Base-by-base conservation (phyloP, 2,797 vertebrate genomes). In the Etheostoma nigrum region DNA sequence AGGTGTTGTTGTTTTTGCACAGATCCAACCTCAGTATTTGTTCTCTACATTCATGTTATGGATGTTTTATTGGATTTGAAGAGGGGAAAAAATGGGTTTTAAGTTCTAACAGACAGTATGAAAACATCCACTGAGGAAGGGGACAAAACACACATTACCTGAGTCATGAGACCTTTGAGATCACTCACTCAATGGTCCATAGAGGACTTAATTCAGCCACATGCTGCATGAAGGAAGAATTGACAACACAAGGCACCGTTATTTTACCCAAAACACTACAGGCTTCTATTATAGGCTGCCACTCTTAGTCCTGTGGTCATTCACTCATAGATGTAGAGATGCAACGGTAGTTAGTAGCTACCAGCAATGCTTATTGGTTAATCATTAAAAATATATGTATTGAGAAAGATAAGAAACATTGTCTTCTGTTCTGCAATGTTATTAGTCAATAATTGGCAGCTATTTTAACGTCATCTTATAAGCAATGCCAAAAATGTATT, bases 121-220 rank as follows among this genome's bases (percentile, higher is more conserved):
- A 72, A 33, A 58, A 55, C 53, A 53, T 58, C 23, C 15, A 33
- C 27, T n/a, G 47, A 65, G 6, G 12, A 15, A 3, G 52, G 18
- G 6, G 18, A 36, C 36, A 58, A 64, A 71, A n/a, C 60, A 44
- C 33, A 72, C 45, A 72, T 79, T 52, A 58, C 33, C 42, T 55
- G 52, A 14, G 40, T 48, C 54, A 64, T 45, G 4, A 40, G 51
- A 49, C 52, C 45, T 47, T 48, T 53, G 47, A 47, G 47, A 64
- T 53, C 25, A 58, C 27, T 74, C 67, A 51, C 16, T 79, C 78
- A 47, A 23, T n/a, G 18, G 21, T 67, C 62, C 10, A 10, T 13
- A 11, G 21, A 64, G 25, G 30, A 63, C 6, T 48, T 59, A 65
- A 68, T 65, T 53, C 42, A 54, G 25, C 21, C 42, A 36, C 19